A percentile compares a stretch with the other conserved stretches of the same genome.
Evolutionary conservation across 2,888 invertebrate species (phyloP).

Genomic region (Tiliacea citrago): DNA sequence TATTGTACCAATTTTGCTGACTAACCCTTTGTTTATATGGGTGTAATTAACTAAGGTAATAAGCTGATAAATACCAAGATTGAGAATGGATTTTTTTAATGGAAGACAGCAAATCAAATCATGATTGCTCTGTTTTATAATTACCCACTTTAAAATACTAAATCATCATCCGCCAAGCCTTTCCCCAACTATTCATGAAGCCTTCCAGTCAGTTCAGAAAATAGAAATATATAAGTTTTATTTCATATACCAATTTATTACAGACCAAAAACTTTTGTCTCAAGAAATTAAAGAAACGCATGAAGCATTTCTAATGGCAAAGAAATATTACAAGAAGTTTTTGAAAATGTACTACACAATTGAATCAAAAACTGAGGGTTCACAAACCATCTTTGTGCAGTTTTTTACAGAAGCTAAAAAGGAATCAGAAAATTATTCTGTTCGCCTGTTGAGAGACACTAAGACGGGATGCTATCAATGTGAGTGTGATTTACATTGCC

Average conservation of each 20-base stretch:
- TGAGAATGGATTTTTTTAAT: neutral
- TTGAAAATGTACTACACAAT: constrained; percentile 85
- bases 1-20: neutral
- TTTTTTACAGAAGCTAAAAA: constrained; percentile 86
- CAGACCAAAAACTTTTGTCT: constrained; percentile 83
- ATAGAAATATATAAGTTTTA: neutral
- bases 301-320: constrained; percentile 87
- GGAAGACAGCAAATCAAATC: neutral
- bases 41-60: neutral
- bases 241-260: constrained; percentile 53
- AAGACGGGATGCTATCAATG: constrained; percentile 80
- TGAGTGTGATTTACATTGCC: constrained; percentile 66
- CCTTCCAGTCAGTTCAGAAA: neutral
- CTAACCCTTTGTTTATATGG: neutral
- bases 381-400: constrained; percentile 82
- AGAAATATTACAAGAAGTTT: constrained; percentile 85
- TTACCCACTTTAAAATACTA: neutral
- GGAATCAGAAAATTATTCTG: constrained; percentile 82
- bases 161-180: neutral
- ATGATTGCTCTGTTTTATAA: neutral
- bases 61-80: neutral
- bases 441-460: constrained; percentile 75
- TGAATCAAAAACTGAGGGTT: constrained; percentile 75
- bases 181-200: neutral
- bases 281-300: constrained; percentile 87